These are phyloP conservation scores for Campylomormyrus tamandua DNA, from an alignment of 2,113 vertebrate genomes.

Conservation along the genomic window DNA sequence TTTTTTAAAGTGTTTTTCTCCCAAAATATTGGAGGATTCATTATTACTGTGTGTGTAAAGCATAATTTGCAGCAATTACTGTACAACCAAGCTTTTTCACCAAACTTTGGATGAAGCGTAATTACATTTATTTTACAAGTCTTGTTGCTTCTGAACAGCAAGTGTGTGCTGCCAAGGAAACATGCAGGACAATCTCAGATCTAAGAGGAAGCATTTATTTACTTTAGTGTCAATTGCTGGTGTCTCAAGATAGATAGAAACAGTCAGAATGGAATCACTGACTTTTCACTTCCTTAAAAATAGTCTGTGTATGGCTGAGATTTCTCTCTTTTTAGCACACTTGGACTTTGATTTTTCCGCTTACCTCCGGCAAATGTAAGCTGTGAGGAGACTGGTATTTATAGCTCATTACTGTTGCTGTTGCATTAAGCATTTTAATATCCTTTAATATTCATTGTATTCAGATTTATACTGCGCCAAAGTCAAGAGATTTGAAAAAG, in stretches of 20 bases:
- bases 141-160: not conserved
- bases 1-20: not conserved
- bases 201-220: not conserved
- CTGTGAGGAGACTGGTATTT: not conserved
- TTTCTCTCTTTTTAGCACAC: not conserved
- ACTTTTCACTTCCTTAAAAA: not conserved
- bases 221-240: not conserved
- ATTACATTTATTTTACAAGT: conserved; percentile 23
- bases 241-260: not conserved
- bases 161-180: conserved; percentile 5
- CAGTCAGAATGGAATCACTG: not conserved
- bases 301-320: not conserved
- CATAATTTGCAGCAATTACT: conserved; percentile 26
- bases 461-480: not conserved
- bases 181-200: not conserved
- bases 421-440: not conserved
- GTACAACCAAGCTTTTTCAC: conserved; percentile 10
- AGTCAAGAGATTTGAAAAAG: not conserved
- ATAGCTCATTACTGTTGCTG: not conserved
- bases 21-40: conserved; percentile 12
- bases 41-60: conserved; percentile 15
- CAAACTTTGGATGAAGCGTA: not conserved
- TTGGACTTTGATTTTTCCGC: not conserved
- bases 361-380: not conserved
- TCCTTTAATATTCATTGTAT: not conserved